Conservation (phyloP, 2,113 vertebrate species). For the Labeo catla region DNA sequence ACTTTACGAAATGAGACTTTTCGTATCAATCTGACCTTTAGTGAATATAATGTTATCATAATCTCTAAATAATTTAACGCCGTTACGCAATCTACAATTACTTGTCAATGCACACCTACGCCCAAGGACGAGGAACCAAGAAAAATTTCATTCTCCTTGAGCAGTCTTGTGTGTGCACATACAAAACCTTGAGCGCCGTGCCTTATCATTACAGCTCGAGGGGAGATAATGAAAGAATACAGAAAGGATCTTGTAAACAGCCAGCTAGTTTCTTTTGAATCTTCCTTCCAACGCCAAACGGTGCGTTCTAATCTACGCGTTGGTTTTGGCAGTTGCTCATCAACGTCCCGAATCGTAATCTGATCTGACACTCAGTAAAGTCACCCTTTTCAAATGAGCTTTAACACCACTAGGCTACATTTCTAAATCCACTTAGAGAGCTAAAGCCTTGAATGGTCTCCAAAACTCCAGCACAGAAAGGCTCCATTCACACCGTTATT, state of each 20-base stretch:
- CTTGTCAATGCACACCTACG: neutral
- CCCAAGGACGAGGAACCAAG: neutral
- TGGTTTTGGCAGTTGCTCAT: neutral
- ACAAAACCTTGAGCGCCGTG: neutral
- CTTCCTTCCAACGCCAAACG: neutral
- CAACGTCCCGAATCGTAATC: neutral
- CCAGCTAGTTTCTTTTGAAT: neutral
- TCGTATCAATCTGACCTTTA: constrained; percentile 16
- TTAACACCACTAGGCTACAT: neutral
- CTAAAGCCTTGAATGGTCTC: neutral
- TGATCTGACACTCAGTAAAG: neutral
- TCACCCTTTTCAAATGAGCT: neutral
- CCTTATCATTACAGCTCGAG: constrained; percentile 11
- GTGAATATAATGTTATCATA: neutral
- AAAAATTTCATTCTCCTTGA: neutral
- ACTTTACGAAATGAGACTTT: neutral
- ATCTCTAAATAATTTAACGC: constrained; percentile 19
- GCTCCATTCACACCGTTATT: neutral
- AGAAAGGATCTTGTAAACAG: constrained; percentile 7
- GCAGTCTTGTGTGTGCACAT: neutral
- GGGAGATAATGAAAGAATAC: constrained; percentile 14
- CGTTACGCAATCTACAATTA: neutral
- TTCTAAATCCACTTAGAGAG: neutral
- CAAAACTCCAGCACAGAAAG: neutral
- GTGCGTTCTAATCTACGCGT: neutral